Conservation (phyloP, 1,140 invertebrate species). For the Coelopa frigida region DNA sequence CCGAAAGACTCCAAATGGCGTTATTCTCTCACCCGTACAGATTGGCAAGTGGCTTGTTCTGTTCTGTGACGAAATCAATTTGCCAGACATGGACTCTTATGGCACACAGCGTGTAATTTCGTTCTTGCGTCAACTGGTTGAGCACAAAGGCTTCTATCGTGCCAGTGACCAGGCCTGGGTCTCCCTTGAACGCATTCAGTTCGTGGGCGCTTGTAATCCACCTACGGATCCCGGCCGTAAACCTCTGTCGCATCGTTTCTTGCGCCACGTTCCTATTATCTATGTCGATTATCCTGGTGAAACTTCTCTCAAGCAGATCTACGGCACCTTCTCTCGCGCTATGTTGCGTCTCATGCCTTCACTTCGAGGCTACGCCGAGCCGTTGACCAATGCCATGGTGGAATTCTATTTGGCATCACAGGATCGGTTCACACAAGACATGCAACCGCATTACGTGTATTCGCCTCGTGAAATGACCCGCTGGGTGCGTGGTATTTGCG, state of each 20-base stretch:
- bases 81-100: conserved; percentile 98
- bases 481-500: conserved; percentile 98
- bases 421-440: conserved; percentile 98
- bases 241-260: conserved; percentile 87
- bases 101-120: conserved; percentile 98
- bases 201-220: conserved; percentile 99
- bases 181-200: conserved; percentile 94
- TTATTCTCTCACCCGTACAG: conserved; percentile 90
- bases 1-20: conserved; percentile 92
- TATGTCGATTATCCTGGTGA: conserved; percentile 99
- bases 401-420: conserved; percentile 96
- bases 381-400: conserved; percentile 97
- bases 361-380: conserved; percentile 87
- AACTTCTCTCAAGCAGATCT: conserved; percentile 95
- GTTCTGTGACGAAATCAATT: conserved; percentile 99
- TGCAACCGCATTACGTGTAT: conserved; percentile 99
- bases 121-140: conserved; percentile 94
- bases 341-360: conserved; percentile 91
- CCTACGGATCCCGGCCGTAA: conserved; percentile 99
- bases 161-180: conserved; percentile 96
- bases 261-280: conserved; percentile 95
- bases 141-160: conserved; percentile 87
- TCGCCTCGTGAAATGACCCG: conserved; percentile 99
- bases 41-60: conserved; percentile 97
- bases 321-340: conserved; percentile 95